A percentile compares a stretch with the other conserved stretches of the same genome.
Conservation (phyloP, 2,888 invertebrate species). For the Stenchaetothrips biformis region DNA sequence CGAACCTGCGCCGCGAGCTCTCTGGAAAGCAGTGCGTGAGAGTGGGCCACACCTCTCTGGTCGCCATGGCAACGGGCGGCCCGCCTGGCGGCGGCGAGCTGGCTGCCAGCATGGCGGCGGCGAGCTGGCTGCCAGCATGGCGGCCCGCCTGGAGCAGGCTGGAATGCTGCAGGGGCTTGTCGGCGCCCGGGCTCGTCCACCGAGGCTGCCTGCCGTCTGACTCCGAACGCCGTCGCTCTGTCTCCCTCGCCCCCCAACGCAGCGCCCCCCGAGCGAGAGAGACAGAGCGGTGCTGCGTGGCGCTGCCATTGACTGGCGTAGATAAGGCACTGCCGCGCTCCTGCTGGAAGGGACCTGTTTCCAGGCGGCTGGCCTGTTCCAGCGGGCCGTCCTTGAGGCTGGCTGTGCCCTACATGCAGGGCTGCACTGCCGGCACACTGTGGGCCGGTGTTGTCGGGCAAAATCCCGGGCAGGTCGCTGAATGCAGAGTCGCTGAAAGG, state of each 20-base stretch:
- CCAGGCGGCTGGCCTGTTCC: not conserved
- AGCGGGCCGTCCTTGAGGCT: not conserved
- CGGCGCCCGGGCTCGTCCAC: not conserved
- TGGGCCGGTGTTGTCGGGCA: too few relatives aligned
- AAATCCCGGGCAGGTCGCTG: too few relatives aligned
- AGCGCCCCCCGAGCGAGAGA: not conserved
- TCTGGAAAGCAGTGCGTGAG: too few relatives aligned
- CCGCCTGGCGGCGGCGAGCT: too few relatives aligned
- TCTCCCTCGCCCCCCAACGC: not conserved
- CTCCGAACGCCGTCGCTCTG: not conserved
- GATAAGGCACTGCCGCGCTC: too few relatives aligned
- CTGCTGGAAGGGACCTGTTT: not conserved
- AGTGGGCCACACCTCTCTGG: too few relatives aligned
- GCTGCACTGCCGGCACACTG: too few relatives aligned
- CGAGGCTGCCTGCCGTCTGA: not conserved
- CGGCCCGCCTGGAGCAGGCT: not conserved
- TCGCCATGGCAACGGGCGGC: too few relatives aligned
- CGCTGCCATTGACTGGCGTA: too few relatives aligned
- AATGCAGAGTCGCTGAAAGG: too few relatives aligned
- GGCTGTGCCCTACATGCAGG: not conserved
- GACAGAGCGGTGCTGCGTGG: not conserved
- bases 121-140: not conserved
- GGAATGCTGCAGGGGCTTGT: not conserved
- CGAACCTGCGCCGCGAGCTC: too few relatives aligned
- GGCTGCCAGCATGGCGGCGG: too few relatives aligned